Percentiles rank a stretch among this genome's conserved stretches.
Conservation (phyloP, 1,140 invertebrate genomes). For the Palaemon carinicauda region DNA sequence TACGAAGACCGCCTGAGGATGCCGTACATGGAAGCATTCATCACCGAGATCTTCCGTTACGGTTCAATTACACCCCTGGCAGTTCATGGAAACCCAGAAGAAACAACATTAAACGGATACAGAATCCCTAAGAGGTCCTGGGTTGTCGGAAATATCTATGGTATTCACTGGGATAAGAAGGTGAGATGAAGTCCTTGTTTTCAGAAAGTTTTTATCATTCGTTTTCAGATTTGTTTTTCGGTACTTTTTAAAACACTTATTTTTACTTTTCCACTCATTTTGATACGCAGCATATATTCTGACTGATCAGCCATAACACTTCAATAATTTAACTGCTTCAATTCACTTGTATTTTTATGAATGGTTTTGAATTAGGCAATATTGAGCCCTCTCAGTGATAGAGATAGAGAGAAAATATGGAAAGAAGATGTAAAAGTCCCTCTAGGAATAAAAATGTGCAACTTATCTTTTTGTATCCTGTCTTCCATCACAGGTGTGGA, state of each 20-base stretch:
- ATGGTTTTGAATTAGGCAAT: too few species aligned
- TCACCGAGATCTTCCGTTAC: slow-evolving; percentile 60
- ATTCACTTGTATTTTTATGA: too few species aligned
- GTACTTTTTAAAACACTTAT: too few species aligned
- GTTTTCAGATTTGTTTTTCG: too few species aligned
- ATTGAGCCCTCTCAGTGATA: too few species aligned
- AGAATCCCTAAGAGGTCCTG: slow-evolving; percentile 61
- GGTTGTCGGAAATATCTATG: slow-evolving; percentile 73
- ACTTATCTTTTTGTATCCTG: background rate
- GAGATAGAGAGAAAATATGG: background rate
- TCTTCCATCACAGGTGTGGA: slow-evolving; percentile 66
- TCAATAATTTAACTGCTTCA: too few species aligned
- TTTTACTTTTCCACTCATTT: too few species aligned
- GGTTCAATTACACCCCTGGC: slow-evolving; percentile 58
- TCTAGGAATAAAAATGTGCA: background rate
- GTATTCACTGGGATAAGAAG: slow-evolving; percentile 45
- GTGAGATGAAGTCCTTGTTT: background rate
- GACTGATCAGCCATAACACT: background rate
- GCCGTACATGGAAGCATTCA: slow-evolving; percentile 61
- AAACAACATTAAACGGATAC: slow-evolving; percentile 62
- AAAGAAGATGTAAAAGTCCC: background rate
- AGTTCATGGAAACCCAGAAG: slow-evolving; percentile 33
- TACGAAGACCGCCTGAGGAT: slow-evolving; percentile 57
- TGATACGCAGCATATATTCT: too few species aligned
- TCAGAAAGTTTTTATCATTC: too few species aligned